Evolutionary conservation across 2,797 vertebrate species (phyloP), one percentile per base, ranked within the genome.

Genomic region (Podargus strigoides): DNA sequence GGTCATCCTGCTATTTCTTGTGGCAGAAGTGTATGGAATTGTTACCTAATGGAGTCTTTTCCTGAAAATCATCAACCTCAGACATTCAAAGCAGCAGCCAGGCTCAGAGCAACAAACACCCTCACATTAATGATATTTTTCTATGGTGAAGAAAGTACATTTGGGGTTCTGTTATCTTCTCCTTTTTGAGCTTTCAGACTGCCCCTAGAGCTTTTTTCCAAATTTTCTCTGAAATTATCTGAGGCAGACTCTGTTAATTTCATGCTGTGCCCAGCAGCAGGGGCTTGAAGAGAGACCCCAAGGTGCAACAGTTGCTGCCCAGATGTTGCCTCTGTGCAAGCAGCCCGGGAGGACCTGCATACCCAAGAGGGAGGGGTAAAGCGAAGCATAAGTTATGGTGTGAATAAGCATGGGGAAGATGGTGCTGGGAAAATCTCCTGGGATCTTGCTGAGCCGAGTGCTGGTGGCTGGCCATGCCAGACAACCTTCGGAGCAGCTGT

Each of bases 401-500:
- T 15, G 13, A 66, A 13, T 58, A 79, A 89, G 50, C 39, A 14
- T 1, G 1, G 62, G 32, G 34, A 73, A 73, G 81, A 55, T 6
- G 20, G 27, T 42, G 22, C 72, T 89, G 66, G 60, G 73, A 91
- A 94, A 78, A 81, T 53, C 83, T 88, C 90, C 28, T 39, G 60
- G 34, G 64, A 83, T 74, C 69, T 34, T 73, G 50, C 63, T 82
- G 50, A 58, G 74, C 23, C 0, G 0, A 52, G 37, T 0, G 5
- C 62, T 73, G 77, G 66, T 0, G 0, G 23, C 17, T 60, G 59
- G 70, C 78, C n/a, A 6, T 0, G 3, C 39, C 0, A 0, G 85
- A 55, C 59, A 17, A 60, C 69, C 90, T 78, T 41, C 66, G 28
- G 93, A 81, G 88, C 78, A 85, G 58, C 62, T 86, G 80, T 86